Evolutionary conservation across 2,888 invertebrate genomes (phyloP).

Genomic region (Dasysyrphus albostriatus): DNA sequence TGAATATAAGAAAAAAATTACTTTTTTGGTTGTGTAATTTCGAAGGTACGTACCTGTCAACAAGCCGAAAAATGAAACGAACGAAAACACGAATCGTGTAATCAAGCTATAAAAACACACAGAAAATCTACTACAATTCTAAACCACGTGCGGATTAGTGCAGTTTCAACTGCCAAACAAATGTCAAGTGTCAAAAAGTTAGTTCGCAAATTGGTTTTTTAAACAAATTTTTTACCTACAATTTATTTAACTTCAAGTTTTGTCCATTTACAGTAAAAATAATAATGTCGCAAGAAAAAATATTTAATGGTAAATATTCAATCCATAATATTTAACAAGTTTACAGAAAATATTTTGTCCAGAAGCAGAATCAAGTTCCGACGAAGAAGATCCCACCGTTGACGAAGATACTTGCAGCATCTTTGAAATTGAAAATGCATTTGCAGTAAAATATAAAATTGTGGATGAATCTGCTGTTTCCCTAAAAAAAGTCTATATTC

Average conservation of each 20-base stretch:
- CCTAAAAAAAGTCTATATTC: slow-evolving; percentile 86
- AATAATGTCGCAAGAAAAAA: slow-evolving; percentile 43
- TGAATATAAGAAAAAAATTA: no score
- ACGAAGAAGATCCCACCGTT: slow-evolving; percentile 77
- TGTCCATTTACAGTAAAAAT: not conserved
- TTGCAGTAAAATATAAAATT: slow-evolving; percentile 79
- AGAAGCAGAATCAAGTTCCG: slow-evolving; percentile 66
- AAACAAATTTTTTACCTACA: not conserved
- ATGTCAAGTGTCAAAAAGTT: not conserved
- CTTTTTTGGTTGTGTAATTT: no score
- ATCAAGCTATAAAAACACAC: no score
- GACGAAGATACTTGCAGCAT: slow-evolving; percentile 80
- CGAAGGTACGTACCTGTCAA: no score
- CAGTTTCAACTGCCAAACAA: not conserved
- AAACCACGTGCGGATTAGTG: not conserved
- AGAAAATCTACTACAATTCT: slow-evolving; percentile 20
- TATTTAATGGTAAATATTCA: slow-evolving; percentile 44
- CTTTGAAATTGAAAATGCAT: slow-evolving; percentile 79
- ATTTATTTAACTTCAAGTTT: not conserved
- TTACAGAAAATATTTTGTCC: not conserved
- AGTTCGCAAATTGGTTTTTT: not conserved
- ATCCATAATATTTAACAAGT: not conserved
- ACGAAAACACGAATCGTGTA: no score
- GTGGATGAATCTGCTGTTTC: slow-evolving; percentile 85
- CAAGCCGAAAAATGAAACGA: no score